Base-by-base conservation (phyloP, 2,888 invertebrate species). In the Hecatera dysodea region DNA sequence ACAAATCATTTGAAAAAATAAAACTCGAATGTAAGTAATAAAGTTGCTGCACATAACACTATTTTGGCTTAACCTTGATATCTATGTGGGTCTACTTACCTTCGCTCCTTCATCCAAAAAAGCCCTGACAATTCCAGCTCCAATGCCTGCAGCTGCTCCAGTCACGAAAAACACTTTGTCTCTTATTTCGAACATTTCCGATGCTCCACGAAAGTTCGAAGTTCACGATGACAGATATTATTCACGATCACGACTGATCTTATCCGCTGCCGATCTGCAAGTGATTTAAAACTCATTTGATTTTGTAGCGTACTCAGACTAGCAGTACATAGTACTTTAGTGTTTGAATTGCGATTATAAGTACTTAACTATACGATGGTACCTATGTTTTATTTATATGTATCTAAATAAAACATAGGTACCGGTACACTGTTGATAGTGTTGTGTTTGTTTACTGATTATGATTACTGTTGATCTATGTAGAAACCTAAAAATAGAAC, bases 81-180 rank as follows among this genome's bases (percentile, higher is more conserved):
- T n/a, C n/a, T n/a, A 33, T 33, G 33, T 33, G 33, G 7, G 15
- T 15, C 39, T 53, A 75, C 81, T 83, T 82, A 94, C 95, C 88
- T 93, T 93, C 4, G 93, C 94, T 36, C 92, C 93, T 72, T 90
- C 89, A 6, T 92, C 86, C 56, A 93, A 63, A 53, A 94, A 88
- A 0, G 90, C 89, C 33, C 80, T 83, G 0, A 92, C 93, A 0
- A 93, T 80, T 2, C 90, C 92, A 44, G 93, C 92, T 0, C 95
- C 95, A 0, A 95, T 94, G 0, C 95, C 95, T 0, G 89, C 89
- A 0, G 94, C 93, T 0, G 91, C 95, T 0, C 95, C 95, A 1
- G 95, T 95, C 8, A 95, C 85, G 27, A 95, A 75, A 65, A 93
- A 86, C 1, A 94, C 92, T 87, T 93, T 93, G 73, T 89, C 89